phyloP scores from a whole-genome alignment of 2,797 vertebrate species.

The Coluber constrictor region DNA sequence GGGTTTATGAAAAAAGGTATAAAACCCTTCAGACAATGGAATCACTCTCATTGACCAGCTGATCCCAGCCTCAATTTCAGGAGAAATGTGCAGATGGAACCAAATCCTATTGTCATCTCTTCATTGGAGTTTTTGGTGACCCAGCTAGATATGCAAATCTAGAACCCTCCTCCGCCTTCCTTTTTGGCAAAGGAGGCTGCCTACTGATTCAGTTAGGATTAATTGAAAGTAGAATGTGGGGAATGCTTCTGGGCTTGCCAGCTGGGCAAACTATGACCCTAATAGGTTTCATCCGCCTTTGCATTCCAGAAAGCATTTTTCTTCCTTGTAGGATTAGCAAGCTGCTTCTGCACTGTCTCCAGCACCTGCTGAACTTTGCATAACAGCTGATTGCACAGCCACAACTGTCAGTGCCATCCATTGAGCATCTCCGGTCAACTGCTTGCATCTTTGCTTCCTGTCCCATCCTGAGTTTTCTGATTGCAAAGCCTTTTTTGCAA shows the following conservation, averaged over 20 bases:
- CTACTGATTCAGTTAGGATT: not conserved
- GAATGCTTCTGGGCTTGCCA: not conserved
- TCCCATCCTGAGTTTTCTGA: slow-evolving; percentile 14
- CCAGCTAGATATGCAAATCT: not conserved
- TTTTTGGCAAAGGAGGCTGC: not conserved
- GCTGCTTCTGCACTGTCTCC: slow-evolving; percentile 27
- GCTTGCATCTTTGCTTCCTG: not conserved
- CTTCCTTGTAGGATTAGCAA: not conserved
- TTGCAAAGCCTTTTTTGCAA: slow-evolving; percentile 17
- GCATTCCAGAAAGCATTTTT: not conserved
- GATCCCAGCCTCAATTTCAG: not conserved
- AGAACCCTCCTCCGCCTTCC: not conserved
- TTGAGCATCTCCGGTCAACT: not conserved
- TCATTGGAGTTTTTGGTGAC: not conserved
- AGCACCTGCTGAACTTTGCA: slow-evolving; percentile 40
- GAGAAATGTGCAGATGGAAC: too few relatives aligned
- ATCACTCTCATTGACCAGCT: not conserved
- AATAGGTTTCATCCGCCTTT: not conserved
- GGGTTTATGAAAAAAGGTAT: not conserved
- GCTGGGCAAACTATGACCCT: not conserved
- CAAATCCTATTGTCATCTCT: not conserved
- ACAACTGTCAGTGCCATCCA: not conserved
- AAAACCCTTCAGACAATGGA: not conserved
- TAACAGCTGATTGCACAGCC: slow-evolving; percentile 15
- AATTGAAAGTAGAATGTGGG: slow-evolving; percentile 10